These are phyloP conservation scores for Aselliscus stoliczkanus DNA, from an alignment of 2,797 vertebrate species.

Conservation along the genomic window DNA sequence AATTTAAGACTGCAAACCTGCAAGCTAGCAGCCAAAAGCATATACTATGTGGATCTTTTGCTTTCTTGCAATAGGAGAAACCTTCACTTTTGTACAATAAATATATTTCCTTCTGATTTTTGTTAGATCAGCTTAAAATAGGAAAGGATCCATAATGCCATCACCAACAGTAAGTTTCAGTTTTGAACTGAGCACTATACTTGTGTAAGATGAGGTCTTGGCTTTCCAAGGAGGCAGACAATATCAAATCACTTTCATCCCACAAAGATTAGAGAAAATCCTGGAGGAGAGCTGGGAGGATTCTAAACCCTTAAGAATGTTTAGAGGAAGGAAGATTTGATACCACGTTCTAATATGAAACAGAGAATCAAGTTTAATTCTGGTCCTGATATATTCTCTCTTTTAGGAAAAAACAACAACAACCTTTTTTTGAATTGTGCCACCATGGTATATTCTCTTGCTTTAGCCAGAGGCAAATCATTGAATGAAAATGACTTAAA, in stretches of 20 bases:
- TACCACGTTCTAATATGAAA: not conserved
- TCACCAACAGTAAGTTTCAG: not conserved
- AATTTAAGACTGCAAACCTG: slow-evolving; percentile 20
- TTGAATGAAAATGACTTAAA: not conserved
- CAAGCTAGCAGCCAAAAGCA: not conserved
- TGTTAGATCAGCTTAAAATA: not conserved
- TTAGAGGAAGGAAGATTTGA: not conserved
- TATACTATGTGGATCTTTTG: not conserved
- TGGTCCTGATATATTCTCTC: not conserved
- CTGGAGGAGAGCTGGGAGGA: not conserved
- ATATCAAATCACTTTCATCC: not conserved
- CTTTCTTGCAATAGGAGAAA: not conserved
- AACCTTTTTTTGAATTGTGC: not conserved
- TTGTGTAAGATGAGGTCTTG: not conserved
- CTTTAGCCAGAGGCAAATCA: not conserved
- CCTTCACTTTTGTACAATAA: not conserved
- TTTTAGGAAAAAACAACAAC: not conserved
- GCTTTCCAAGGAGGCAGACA: not conserved
- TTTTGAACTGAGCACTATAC: not conserved
- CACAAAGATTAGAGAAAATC: not conserved
- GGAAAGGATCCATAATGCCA: not conserved
- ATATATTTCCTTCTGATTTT: not conserved
- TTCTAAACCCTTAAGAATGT: not conserved
- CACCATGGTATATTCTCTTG: not conserved
- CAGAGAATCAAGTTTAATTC: not conserved